Conservation (phyloP, 2,888 invertebrate species). For the Yponomeuta evonymella region DNA sequence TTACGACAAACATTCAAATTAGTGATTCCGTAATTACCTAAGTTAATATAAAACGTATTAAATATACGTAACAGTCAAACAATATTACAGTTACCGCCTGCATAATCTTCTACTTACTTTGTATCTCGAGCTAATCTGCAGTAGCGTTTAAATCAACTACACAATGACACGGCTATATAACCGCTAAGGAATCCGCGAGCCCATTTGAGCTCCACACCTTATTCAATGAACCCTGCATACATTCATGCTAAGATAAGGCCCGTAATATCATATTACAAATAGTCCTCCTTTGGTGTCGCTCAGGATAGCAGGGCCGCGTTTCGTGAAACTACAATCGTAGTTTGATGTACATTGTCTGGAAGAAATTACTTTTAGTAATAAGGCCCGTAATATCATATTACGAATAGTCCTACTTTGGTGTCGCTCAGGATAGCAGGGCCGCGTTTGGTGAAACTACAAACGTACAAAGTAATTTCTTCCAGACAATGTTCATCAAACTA, state of each 20-base stretch:
- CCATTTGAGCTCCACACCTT: neutral
- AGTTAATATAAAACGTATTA: too few relatives aligned
- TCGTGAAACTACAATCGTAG: too few relatives aligned
- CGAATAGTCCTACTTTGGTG: too few relatives aligned
- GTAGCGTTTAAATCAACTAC: neutral
- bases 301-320: neutral
- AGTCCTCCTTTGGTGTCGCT: neutral
- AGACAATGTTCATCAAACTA: too few relatives aligned
- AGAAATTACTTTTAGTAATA: too few relatives aligned
- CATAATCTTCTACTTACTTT: neutral
- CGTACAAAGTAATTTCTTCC: too few relatives aligned
- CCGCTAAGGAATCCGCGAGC: neutral
- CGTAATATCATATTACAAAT: conserved; percentile 9
- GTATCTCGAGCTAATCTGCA: neutral
- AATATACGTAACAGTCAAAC: neutral
- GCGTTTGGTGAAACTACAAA: too few relatives aligned
- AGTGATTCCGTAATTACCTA: too few relatives aligned
- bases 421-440: too few relatives aligned
- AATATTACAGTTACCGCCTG: neutral
- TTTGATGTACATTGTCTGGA: too few relatives aligned
- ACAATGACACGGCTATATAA: neutral
- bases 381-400: too few relatives aligned
- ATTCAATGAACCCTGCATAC: conserved; percentile 2
- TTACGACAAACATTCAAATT: too few relatives aligned
- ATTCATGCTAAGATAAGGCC: neutral